Percentiles rank a stretch among this genome's conserved stretches.
phyloP scores from a whole-genome alignment of 2,888 invertebrate genomes.

The Pachydiplax longipennis region DNA sequence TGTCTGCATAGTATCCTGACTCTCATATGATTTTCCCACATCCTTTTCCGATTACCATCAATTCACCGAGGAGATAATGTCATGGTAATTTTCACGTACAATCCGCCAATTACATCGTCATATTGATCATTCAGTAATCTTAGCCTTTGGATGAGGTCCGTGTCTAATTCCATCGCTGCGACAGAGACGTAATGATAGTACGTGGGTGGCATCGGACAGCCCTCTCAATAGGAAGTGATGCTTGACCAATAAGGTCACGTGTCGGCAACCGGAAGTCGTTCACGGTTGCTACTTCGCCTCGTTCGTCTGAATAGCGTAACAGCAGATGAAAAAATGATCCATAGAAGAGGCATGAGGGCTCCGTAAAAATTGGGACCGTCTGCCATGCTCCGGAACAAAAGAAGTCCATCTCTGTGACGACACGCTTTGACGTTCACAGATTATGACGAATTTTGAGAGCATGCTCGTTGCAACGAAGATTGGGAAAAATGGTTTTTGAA shows the following conservation, averaged over 20 bases:
- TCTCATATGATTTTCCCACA: too few relatives aligned
- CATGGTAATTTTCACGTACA: too few relatives aligned
- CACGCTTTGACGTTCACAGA: neutral
- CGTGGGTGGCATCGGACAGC: neutral
- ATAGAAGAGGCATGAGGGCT: neutral
- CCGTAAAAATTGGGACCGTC: neutral
- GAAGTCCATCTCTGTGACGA: neutral
- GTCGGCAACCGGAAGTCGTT: constrained; percentile 13
- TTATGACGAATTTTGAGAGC: neutral
- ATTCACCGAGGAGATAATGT: too few relatives aligned
- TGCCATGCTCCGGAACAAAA: neutral
- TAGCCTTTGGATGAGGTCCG: neutral
- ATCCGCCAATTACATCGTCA: too few relatives aligned
- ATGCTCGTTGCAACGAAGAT: neutral
- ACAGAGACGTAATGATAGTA: neutral
- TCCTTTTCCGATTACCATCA: too few relatives aligned
- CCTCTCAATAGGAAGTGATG: neutral
- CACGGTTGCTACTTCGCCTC: constrained; percentile 1
- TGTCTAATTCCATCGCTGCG: neutral
- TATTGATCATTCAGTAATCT: too few relatives aligned
- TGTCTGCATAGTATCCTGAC: too few relatives aligned
- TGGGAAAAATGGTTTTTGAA: neutral
- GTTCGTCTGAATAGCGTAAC: neutral
- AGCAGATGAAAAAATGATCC: neutral
- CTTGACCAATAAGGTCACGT: constrained; percentile 26